Percentiles rank a stretch among this genome's conserved stretches.
Evolutionary conservation across 1,140 invertebrate genomes (phyloP).

Genomic region (Calephelis nemesis): DNA sequence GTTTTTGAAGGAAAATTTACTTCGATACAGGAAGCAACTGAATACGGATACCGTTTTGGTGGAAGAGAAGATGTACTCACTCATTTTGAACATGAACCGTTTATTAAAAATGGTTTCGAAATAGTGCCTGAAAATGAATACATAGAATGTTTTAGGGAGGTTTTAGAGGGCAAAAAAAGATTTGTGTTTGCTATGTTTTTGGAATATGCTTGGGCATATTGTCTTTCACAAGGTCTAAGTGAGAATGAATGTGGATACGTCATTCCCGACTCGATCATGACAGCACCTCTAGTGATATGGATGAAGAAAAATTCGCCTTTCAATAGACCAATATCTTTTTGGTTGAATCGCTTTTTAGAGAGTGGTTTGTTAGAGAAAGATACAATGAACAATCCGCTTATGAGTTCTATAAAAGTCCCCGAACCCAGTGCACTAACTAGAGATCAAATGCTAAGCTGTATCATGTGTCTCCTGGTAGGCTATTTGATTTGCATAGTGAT

Average conservation of each 20-base stretch:
- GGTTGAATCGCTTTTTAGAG: conserved; percentile 52
- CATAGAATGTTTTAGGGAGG: conserved; percentile 45
- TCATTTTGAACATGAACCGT: conserved; percentile 55
- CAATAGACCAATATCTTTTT: conserved; percentile 36
- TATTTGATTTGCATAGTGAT: conserved; percentile 40
- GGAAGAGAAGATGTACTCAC: conserved; percentile 47
- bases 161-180: conserved; percentile 46
- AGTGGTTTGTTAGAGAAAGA: conserved; percentile 48
- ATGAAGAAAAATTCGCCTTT: conserved; percentile 54
- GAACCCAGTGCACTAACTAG: conserved; percentile 46
- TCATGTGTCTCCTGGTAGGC: conserved; percentile 43
- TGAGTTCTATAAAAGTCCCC: conserved; percentile 26
- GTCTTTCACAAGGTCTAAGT: conserved; percentile 44
- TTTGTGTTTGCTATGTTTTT: conserved; percentile 56
- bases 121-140: conserved; percentile 48
- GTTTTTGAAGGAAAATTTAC: conserved; percentile 41
- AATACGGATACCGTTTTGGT: conserved; percentile 49
- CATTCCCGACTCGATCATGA: conserved; percentile 59
- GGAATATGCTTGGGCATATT: conserved; percentile 56
- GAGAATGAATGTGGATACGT: conserved; percentile 54
- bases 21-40: conserved; percentile 47
- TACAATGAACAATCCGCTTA: conserved; percentile 33
- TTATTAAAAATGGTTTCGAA: conserved; percentile 49
- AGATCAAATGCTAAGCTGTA: conserved; percentile 46
- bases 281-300: conserved; percentile 56